Base-by-base conservation (phyloP, 37 sponge, comb jelly and placozoan genomes). In the Aplysina aerophoba region DNA sequence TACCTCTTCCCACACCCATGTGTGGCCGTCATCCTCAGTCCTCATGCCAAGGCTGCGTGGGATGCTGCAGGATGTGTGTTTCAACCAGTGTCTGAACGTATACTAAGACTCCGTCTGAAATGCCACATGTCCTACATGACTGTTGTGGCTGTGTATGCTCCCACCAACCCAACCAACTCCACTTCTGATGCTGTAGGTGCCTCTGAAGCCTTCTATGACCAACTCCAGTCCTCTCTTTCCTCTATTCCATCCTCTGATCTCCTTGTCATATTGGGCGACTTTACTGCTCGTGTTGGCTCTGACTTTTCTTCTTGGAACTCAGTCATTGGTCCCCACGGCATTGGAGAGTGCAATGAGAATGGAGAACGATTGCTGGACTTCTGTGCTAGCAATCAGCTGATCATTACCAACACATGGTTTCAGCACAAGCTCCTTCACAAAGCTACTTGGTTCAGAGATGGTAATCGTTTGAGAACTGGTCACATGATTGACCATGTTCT, bases 131-230 rank as follows among this genome's bases (percentile, higher is more conserved):
- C 66, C 22, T 65, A 65, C 66, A 65, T 65, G 66, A 20, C 66
- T 65, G 66, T 65, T 65, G 19, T 65, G 6, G 22, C 66, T 65
- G 22, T 65, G 11, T 65, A 65, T 16, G 66, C 66, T 20, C 66
- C 66, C 22, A 58, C 81, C 22, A 81, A 81, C 62, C 61, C 81
- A 20, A 25, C 59, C 62, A 58, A 31, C 59, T 58, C 81, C 62
- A 81, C 37, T 81, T 55, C 61, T 58, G 81, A 81, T 30, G 60
- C 81, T 30, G 53, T 33, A 59, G 37, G 15, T 30, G 62, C 58
- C 30, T 81, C 81, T 58, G 60, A 58, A 21, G 53, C 58, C 81
- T 81, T 56, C 61, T 81, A 81, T 81, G 81, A 81, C 59, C 60
- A 58, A 30, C 81, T 58, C 21, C 81, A 81, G 58, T 39, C 60